Evolutionary conservation across 2,888 invertebrate genomes (phyloP).

Genomic region (Phlogophora meticulosa): DNA sequence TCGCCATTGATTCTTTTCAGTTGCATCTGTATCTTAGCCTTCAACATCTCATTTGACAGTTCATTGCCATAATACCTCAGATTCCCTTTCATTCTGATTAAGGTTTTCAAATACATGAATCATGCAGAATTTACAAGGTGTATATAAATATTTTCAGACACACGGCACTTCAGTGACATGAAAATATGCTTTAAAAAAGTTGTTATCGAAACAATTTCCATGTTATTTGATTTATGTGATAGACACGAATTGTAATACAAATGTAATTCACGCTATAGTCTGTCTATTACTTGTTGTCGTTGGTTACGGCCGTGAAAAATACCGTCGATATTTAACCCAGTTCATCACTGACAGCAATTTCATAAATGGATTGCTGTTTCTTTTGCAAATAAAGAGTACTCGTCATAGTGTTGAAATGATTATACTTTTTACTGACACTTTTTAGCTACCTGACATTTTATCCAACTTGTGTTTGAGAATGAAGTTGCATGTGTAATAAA

Average conservation of each 20-base stretch:
- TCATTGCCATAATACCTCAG: conserved; percentile 54
- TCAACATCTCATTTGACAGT: conserved; percentile 64
- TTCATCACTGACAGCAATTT: conserved; percentile 17
- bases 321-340: conserved; percentile 26
- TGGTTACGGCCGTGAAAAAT: conserved; percentile 42
- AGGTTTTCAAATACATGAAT: conserved; percentile 22
- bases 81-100: conserved; percentile 27
- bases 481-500: too few species aligned
- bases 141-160: not conserved
- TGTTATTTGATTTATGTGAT: conserved; percentile 42
- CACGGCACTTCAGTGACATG: not conserved
- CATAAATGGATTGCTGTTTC: not conserved
- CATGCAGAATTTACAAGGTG: not conserved
- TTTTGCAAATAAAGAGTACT: not conserved
- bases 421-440: too few species aligned
- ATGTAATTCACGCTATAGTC: conserved; percentile 27
- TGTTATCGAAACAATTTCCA: conserved; percentile 11
- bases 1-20: conserved; percentile 78
- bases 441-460: not conserved
- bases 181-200: conserved; percentile 6
- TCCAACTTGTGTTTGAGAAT: too few species aligned
- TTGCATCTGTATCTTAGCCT: conserved; percentile 75
- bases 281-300: conserved; percentile 15
- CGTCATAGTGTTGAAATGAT: too few species aligned
- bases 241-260: conserved; percentile 31